Conservation (phyloP, 2,113 vertebrate genomes). For the Protobothrops flavoviridis region DNA sequence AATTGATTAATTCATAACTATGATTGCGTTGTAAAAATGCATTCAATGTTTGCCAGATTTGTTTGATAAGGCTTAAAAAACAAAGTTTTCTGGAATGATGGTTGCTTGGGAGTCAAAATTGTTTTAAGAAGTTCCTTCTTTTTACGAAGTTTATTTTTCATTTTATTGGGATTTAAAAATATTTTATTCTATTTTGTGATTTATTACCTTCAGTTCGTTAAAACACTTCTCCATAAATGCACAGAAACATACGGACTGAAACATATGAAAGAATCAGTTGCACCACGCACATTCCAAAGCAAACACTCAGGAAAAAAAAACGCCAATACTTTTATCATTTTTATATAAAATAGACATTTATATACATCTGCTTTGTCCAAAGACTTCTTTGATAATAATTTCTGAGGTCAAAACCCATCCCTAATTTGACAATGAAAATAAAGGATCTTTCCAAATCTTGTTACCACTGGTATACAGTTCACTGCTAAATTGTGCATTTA, state of each 20-base stretch:
- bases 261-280: not conserved
- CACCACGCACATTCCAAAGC: not conserved
- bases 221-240: not conserved
- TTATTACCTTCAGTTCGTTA: not conserved
- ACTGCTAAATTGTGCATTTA: constrained; percentile 47
- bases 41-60: not conserved
- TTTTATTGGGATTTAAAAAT: not conserved
- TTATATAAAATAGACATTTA: constrained; percentile 79
- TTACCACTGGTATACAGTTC: constrained; percentile 50
- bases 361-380: constrained; percentile 67
- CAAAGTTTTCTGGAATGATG: not conserved
- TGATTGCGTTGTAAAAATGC: not conserved
- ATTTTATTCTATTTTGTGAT: not conserved
- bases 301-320: constrained; percentile 45
- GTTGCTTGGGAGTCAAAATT: not conserved
- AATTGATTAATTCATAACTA: not conserved
- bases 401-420: constrained; percentile 56
- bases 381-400: constrained; percentile 49
- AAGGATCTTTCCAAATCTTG: constrained; percentile 53
- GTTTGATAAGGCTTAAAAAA: not conserved
- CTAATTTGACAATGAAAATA: constrained; percentile 58
- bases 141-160: not conserved
- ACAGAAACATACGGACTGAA: not conserved
- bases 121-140: not conserved
- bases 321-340: constrained; percentile 53